These are phyloP conservation scores for Alca torda DNA, from an alignment of 2,797 vertebrate genomes.

Conservation along the genomic window DNA sequence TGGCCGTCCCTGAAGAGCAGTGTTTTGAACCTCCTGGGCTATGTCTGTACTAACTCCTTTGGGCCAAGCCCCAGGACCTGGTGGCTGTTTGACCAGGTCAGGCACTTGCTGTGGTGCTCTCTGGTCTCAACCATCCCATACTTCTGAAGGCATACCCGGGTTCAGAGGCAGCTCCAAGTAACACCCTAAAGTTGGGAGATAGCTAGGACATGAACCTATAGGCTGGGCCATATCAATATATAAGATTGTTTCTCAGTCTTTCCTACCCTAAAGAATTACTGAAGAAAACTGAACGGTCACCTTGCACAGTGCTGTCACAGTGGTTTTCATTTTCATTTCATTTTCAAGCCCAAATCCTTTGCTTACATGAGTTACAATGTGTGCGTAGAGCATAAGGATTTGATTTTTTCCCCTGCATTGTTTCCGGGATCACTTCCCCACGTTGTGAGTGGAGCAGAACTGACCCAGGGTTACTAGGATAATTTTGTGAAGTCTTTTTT, in stretches of 20 bases:
- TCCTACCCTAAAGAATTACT: not conserved
- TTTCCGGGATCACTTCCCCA: not conserved
- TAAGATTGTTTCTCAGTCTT: not conserved
- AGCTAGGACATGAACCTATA: not conserved
- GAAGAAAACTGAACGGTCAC: not conserved
- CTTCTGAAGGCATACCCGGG: not conserved
- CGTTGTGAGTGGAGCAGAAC: not conserved
- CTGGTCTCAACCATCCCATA: not conserved
- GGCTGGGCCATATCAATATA: not conserved
- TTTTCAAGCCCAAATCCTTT: not conserved
- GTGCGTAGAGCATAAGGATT: not conserved
- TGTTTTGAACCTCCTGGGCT: not conserved
- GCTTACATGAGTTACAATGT: not conserved
- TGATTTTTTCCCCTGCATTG: fast-evolving
- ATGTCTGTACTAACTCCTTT: not conserved
- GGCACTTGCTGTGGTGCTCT: not conserved
- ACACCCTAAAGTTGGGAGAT: not conserved
- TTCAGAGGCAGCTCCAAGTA: not conserved
- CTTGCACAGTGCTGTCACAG: not conserved
- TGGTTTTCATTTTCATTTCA: not conserved
- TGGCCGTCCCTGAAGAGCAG: not conserved
- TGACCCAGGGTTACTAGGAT: not conserved
- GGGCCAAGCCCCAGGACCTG: not conserved
- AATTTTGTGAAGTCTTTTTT: not conserved
- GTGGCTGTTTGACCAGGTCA: not conserved